Evolutionary conservation across 2,888 invertebrate species (phyloP), one percentile per base, ranked within the genome.

Genomic region (Eristalis arbustorum): DNA sequence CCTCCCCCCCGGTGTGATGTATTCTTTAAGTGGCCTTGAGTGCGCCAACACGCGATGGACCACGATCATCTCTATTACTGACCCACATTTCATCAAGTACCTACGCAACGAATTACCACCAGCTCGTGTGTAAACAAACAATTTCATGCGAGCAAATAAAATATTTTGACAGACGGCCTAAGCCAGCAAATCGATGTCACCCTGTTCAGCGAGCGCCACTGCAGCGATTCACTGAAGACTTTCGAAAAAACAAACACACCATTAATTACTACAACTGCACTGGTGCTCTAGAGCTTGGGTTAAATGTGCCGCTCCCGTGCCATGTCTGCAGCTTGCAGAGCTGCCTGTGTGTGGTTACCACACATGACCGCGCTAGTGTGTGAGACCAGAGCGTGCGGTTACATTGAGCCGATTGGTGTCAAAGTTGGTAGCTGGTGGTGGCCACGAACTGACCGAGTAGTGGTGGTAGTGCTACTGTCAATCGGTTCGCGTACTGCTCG

Each of bases 361-460:
- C 49, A 49, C 18, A 18, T 18, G 49, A 8, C 18, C 49, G 49
- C n/a, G 5, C 49, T 18, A n/a, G 49, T 49, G 49, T 18, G 49
- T 49, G 49, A 49, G 2, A 8, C 49, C 49, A 49, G 8, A 8
- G 31, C n/a, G n/a, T n/a, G n/a, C 31, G 31, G 68, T 71, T 74
- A 74, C 79, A 84, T 68, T 74, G 59, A 84, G 69, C 61, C 74
- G 67, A 74, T 80, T 63, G 73, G 37, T 49, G 49, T 49, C 75
- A 57, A 34, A 61, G 74, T 57, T 31, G 31, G 49, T 14, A 13
- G 31, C n/a, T 31, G 25, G 11, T 31, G 63, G 14, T 40, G 66
- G 8, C 8, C 49, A 18, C 49, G 18, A 49, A 18, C 3, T 18
- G 18, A 49, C 49, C n/a, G n/a, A 49, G 49, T 49, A 49, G 31